These are phyloP conservation scores for Eueides isabella DNA, from an alignment of 1,140 invertebrate species.

Conservation along the genomic window DNA sequence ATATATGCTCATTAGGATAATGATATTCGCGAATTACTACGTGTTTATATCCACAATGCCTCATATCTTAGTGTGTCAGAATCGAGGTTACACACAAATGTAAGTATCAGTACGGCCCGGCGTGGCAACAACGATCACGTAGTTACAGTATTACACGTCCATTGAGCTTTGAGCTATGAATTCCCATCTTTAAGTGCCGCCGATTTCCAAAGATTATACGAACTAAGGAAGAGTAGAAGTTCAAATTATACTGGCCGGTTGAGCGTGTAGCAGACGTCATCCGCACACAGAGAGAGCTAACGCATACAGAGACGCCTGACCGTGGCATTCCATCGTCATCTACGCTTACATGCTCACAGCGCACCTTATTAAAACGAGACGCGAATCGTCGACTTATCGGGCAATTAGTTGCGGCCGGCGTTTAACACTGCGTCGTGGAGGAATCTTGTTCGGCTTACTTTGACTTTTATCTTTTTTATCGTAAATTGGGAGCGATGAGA, in stretches of 20 bases:
- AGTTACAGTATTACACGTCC: conserved; percentile 60
- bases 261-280: conserved; percentile 77
- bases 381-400: conserved; percentile 81
- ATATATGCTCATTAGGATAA: conserved; percentile 75
- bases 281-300: conserved; percentile 60
- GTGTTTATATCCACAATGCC: conserved; percentile 75
- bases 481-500: conserved; percentile 40
- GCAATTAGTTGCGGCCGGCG: conserved; percentile 77
- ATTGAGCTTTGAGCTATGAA: conserved; percentile 47
- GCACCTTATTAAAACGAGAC: conserved; percentile 81
- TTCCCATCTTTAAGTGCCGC: conserved; percentile 49
- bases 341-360: conserved; percentile 73
- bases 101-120: conserved; percentile 59
- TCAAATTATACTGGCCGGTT: conserved; percentile 51
- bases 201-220: conserved; percentile 14
- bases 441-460: conserved; percentile 66
- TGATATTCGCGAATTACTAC: conserved; percentile 78
- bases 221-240: conserved; percentile 49
- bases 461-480: conserved; percentile 52
- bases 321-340: conserved; percentile 78
- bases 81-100: conserved; percentile 77
- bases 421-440: conserved; percentile 63
- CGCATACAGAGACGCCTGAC: conserved; percentile 61
- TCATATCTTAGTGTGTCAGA: conserved; percentile 69
- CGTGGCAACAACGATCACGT: conserved; percentile 77